phyloP scores from a whole-genome alignment of 2,113 vertebrate genomes.

The Chitala chitala region DNA sequence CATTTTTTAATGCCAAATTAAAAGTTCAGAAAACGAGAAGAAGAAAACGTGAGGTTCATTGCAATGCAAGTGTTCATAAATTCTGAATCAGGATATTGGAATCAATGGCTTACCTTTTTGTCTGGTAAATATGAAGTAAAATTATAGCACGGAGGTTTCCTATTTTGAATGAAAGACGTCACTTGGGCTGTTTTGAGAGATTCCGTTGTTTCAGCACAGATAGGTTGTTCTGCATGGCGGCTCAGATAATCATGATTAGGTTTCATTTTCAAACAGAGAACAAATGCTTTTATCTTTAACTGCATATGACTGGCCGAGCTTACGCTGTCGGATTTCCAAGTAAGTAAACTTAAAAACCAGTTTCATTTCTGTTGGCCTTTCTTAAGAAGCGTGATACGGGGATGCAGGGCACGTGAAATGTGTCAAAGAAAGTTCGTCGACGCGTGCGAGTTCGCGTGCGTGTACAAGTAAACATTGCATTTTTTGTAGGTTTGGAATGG shows the following conservation, averaged over 20 bases:
- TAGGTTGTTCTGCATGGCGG: background rate
- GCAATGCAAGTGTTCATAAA: background rate
- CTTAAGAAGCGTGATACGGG: background rate
- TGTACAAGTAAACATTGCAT: background rate
- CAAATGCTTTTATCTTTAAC: background rate
- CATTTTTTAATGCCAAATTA: too few relatives aligned
- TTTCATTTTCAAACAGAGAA: background rate
- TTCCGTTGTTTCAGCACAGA: background rate
- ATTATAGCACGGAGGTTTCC: background rate
- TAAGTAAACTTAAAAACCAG: constrained; percentile 23
- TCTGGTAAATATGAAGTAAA: background rate
- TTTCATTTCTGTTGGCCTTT: constrained; percentile 20
- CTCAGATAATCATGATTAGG: background rate
- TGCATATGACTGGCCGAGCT: constrained; percentile 14
- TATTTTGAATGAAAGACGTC: background rate
- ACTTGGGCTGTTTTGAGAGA: background rate
- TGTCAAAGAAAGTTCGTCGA: background rate
- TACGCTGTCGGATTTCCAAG: constrained; percentile 42
- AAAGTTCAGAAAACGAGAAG: too few relatives aligned
- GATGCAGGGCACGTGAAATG: background rate
- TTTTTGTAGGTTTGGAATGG: background rate
- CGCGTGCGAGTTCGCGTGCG: background rate
- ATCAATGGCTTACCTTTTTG: background rate
- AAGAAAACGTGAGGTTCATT: background rate
- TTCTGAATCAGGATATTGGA: background rate